Evolutionary conservation across 2,888 invertebrate genomes (phyloP).

Genomic region (Nomada fucata): DNA sequence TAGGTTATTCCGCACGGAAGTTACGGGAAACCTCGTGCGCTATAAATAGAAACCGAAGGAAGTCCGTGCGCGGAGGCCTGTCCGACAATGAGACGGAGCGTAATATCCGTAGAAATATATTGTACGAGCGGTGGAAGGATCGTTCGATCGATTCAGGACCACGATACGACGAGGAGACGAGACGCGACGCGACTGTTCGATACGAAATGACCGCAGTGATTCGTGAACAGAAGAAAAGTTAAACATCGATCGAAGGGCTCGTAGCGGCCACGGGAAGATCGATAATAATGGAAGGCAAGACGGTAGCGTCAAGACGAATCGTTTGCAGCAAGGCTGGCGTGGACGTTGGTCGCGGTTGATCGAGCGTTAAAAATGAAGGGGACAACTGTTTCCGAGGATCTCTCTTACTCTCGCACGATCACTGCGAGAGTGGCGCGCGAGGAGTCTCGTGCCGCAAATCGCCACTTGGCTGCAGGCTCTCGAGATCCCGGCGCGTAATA

Average conservation of each 20-base stretch:
- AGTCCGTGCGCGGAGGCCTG: background rate
- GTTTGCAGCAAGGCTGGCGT: background rate
- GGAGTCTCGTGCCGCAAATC: background rate
- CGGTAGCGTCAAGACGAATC: constrained; percentile 38
- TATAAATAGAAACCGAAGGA: constrained; percentile 31
- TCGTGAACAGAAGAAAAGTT: constrained; percentile 17
- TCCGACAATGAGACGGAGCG: no score
- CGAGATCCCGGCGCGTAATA: background rate
- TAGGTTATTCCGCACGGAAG: constrained; percentile 27
- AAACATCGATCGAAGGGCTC: constrained; percentile 35
- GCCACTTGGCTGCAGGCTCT: background rate
- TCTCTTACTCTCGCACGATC: background rate
- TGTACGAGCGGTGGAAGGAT: constrained; percentile 9
- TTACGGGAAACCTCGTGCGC: background rate
- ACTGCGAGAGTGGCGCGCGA: background rate
- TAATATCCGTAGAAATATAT: background rate
- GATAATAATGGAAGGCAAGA: constrained; percentile 38
- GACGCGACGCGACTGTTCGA: background rate
- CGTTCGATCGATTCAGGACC: constrained; percentile 33
- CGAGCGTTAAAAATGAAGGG: constrained; percentile 22
- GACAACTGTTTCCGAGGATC: constrained; percentile 11
- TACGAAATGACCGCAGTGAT: constrained; percentile 4
- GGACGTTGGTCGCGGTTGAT: background rate
- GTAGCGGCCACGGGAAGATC: constrained; percentile 24
- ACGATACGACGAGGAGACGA: background rate